Evolutionary conservation across 35 echinoderm and acorn worm species (phyloP).

Genomic region (Amphiura filiformis): DNA sequence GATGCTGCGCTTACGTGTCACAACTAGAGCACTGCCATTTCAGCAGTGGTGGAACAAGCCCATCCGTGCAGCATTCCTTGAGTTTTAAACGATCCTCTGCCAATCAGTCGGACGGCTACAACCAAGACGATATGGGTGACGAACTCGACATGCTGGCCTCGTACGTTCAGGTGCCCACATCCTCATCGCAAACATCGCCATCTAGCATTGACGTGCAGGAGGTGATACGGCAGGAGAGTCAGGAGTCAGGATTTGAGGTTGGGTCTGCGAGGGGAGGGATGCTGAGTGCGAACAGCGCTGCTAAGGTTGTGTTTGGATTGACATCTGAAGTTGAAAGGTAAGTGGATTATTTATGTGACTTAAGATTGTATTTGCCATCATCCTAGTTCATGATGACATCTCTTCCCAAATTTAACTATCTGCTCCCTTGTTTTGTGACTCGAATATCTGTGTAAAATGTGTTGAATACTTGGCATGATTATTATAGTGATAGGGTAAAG

Average conservation of each 20-base stretch:
- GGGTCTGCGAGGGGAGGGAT: slow-evolving; percentile 77
- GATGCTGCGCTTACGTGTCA: slow-evolving; percentile 98
- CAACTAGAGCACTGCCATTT: slow-evolving; percentile 97
- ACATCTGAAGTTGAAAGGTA: slow-evolving; percentile 92
- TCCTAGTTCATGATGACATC: too few relatives aligned
- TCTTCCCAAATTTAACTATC: too few relatives aligned
- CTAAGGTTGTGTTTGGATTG: slow-evolving; percentile 90
- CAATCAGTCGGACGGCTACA: slow-evolving; percentile 30
- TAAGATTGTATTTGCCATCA: too few relatives aligned
- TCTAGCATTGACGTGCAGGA: slow-evolving; percentile 65
- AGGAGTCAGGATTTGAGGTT: slow-evolving; percentile 91
- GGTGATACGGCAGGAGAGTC: slow-evolving; percentile 65
- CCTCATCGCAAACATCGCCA: slow-evolving; percentile 16
- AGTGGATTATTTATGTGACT: too few relatives aligned
- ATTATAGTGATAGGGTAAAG: too few relatives aligned
- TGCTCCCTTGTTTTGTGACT: too few relatives aligned
- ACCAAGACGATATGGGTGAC: slow-evolving; percentile 14
- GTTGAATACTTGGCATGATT: too few relatives aligned
- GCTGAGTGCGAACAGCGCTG: slow-evolving; percentile 65
- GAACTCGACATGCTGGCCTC: slow-evolving; percentile 64
- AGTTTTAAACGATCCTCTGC: background rate
- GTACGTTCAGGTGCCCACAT: slow-evolving; percentile 48
- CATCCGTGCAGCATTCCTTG: background rate
- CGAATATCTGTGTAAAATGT: too few relatives aligned
- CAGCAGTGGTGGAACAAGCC: slow-evolving; percentile 65